Base-by-base conservation (phyloP, 2,797 vertebrate genomes). In the Typhlichthys eigenmanni region DNA sequence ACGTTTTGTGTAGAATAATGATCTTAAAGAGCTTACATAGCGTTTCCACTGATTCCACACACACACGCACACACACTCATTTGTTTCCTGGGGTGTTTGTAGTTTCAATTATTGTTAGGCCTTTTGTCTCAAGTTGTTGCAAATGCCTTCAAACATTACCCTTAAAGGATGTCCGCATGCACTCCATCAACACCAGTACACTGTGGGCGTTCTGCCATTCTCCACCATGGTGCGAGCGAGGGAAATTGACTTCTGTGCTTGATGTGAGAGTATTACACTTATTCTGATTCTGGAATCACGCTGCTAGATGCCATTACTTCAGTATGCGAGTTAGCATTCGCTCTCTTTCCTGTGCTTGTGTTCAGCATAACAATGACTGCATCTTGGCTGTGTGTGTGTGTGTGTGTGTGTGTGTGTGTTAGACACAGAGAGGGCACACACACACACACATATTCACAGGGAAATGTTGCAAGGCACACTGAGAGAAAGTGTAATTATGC, bases 11-110 rank as follows among this genome's bases (percentile, higher is more conserved):
- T 76, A 81, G 83, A 89, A 91, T 88, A 93, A 92, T 91, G 88
- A 90, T 89, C 88, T 86, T 89, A 89, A 92, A 92, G 84, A 88
- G 91, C 88, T 93, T 93, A 92, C 88, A 90, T 80, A 79, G 86
- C 84, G 80, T 75, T 79, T 85, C 78, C 84, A 87, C 75, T 83
- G 87, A 90, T 90, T 78, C 81, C 71, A 66, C 51, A 19, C 43
- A 6, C 29, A 38, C 57, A 34, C 52, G 17, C 62, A 72, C 49
- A 75, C 71, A 77, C 75, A 68, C 61, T 74, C 55, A 68, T 80
- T 86, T 82, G 79, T 85, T 88, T 86, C 75, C 79, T 67, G 66
- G 56, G 68, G 61, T 74, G 81, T 82, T 85, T 82, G 75, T 43
- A 5, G 49, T 80, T 86, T 85, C 71, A 71, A 61, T 78, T 76